Evolutionary conservation across 2,113 vertebrate genomes (phyloP).

Genomic region (Maccullochella peelii): DNA sequence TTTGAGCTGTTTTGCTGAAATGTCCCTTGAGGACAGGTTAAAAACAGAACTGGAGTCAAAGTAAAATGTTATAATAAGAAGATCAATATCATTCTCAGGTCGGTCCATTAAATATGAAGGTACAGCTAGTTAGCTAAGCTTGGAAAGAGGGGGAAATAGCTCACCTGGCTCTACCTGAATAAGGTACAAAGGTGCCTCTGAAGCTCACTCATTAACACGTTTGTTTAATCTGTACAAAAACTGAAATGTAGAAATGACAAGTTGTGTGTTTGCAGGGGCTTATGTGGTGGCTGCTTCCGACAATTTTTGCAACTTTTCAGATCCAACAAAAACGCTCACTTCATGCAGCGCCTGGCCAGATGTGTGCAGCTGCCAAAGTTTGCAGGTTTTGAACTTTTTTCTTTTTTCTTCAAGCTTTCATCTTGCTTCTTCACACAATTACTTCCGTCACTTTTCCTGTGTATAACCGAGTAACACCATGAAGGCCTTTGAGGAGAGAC

Average conservation of each 20-base stretch:
- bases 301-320: no score
- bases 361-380: neutral
- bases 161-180: neutral
- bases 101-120: neutral
- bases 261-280: no score
- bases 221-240: no score
- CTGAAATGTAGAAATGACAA: no score
- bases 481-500: neutral
- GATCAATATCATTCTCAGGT: neutral
- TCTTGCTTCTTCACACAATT: no score
- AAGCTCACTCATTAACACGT: neutral
- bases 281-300: no score
- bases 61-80: neutral
- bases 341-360: no score
- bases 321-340: no score
- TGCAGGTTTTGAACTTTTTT: neutral
- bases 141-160: neutral
- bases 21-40: slow-evolving; percentile 14
- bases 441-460: neutral
- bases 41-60: slow-evolving; percentile 27
- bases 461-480: neutral
- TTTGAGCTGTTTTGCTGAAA: slow-evolving; percentile 22
- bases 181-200: neutral
- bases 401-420: neutral
- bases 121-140: neutral